phyloP scores from a whole-genome alignment of 2,888 invertebrate genomes.

The Drosophila ochracea region DNA sequence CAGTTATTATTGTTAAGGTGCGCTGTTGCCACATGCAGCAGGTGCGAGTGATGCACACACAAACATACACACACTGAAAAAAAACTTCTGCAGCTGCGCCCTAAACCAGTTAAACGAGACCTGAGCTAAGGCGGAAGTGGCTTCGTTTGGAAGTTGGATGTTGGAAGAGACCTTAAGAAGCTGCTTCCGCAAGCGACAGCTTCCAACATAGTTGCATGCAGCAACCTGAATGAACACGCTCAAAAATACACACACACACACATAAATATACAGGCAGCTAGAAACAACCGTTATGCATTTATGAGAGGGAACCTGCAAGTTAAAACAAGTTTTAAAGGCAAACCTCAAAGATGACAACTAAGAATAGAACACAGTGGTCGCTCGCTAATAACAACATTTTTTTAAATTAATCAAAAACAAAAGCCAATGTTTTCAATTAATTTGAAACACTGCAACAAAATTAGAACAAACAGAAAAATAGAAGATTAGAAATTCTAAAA shows the following conservation, averaged over 20 bases:
- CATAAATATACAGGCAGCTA: constrained; percentile 11
- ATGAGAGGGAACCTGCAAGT: constrained; percentile 12
- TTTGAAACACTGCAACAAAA: neutral
- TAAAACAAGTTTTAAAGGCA: constrained; percentile 42
- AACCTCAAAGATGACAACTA: constrained; percentile 4
- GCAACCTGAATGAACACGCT: constrained; percentile 57
- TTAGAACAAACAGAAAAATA: neutral
- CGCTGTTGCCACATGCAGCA: constrained; percentile 53
- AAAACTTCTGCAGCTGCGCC: constrained; percentile 44
- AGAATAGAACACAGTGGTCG: neutral
- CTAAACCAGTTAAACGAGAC: constrained; percentile 73
- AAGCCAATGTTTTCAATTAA: neutral
- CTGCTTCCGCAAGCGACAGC: constrained; percentile 47
- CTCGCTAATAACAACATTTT: neutral
- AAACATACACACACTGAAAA: constrained; percentile 7
- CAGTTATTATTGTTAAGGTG: constrained; percentile 9
- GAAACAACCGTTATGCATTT: constrained; percentile 48
- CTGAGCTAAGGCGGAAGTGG: constrained; percentile 53
- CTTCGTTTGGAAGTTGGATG: constrained; percentile 9
- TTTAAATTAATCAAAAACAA: neutral
- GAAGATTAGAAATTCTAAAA: neutral
- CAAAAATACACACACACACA: constrained; percentile 4
- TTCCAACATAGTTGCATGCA: constrained; percentile 37
- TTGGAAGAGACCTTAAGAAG: constrained; percentile 54
- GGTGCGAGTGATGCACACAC: constrained; percentile 56